These are phyloP conservation scores for Polyommatus icarus DNA, from an alignment of 2,888 invertebrate genomes.

Conservation along the genomic window DNA sequence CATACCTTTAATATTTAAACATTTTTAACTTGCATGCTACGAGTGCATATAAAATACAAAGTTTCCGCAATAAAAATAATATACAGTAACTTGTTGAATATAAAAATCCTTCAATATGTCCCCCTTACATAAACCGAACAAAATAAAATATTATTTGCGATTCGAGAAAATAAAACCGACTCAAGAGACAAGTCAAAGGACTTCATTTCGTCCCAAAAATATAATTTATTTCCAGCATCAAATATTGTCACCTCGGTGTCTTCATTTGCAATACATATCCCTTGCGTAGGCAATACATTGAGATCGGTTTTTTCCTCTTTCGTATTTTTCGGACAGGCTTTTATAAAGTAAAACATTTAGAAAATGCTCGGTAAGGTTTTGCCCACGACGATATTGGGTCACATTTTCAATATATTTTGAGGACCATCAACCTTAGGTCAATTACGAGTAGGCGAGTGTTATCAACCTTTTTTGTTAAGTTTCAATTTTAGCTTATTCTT, in stretches of 20 bases:
- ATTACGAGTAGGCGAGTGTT: constrained; percentile 23
- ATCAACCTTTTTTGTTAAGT: neutral
- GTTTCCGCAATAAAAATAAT: neutral
- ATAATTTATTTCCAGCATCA: constrained; percentile 28
- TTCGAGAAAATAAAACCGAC: constrained; percentile 15
- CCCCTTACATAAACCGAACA: neutral
- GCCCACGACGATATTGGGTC: constrained; percentile 16
- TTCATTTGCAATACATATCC: constrained; percentile 32
- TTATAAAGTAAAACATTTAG: constrained; percentile 29
- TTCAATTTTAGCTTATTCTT: neutral
- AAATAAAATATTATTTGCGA: constrained; percentile 18
- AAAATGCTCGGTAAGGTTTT: constrained; percentile 20
- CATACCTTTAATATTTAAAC: no score
- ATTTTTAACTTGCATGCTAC: no score
- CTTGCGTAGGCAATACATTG: constrained; percentile 30
- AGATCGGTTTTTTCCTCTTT: constrained; percentile 23
- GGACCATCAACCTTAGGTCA: constrained; percentile 1
- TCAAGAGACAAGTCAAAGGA: constrained; percentile 14
- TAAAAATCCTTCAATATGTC: neutral
- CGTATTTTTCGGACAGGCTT: constrained; percentile 25
- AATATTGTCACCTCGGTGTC: constrained; percentile 29
- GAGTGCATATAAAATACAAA: neutral
- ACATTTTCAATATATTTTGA: constrained; percentile 3
- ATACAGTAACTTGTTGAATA: neutral
- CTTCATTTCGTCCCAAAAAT: constrained; percentile 29